Evolutionary conservation across 2,113 vertebrate genomes (phyloP).

Genomic region (Xenus cinereus): DNA sequence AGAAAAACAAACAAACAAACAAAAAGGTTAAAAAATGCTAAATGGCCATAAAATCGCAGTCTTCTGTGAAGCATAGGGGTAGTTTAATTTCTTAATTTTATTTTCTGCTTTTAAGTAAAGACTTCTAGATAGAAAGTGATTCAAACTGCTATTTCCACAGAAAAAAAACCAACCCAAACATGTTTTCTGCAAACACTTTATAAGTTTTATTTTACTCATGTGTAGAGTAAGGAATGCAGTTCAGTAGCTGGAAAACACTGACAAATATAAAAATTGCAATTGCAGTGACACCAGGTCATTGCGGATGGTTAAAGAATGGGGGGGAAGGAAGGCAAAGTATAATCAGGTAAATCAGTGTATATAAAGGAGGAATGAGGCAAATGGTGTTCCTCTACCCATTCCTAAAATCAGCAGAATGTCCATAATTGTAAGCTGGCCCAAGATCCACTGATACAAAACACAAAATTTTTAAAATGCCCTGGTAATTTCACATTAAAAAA

Average conservation of each 20-base stretch:
- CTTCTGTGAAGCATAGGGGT: not conserved
- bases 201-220: not conserved
- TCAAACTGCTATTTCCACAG: not conserved
- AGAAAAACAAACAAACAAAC: constrained; percentile 44
- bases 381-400: not conserved
- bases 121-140: not conserved
- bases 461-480: not conserved
- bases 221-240: not conserved
- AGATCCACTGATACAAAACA: not conserved
- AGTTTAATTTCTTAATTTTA: constrained; percentile 46
- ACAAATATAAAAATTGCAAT: not conserved
- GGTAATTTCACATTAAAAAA: not conserved
- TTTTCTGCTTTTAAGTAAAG: constrained; percentile 34
- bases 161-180: not conserved
- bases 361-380: not conserved
- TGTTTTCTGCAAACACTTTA: not conserved
- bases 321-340: not conserved
- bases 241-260: not conserved
- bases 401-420: not conserved
- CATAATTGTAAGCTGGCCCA: not conserved
- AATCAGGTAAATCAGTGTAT: not conserved
- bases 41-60: constrained; percentile 41
- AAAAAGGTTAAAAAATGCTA: constrained; percentile 52
- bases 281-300: not conserved
- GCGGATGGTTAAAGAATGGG: not conserved